Evolutionary conservation across 1,140 invertebrate genomes (phyloP).

Genomic region (Bilobella aurantiaca): DNA sequence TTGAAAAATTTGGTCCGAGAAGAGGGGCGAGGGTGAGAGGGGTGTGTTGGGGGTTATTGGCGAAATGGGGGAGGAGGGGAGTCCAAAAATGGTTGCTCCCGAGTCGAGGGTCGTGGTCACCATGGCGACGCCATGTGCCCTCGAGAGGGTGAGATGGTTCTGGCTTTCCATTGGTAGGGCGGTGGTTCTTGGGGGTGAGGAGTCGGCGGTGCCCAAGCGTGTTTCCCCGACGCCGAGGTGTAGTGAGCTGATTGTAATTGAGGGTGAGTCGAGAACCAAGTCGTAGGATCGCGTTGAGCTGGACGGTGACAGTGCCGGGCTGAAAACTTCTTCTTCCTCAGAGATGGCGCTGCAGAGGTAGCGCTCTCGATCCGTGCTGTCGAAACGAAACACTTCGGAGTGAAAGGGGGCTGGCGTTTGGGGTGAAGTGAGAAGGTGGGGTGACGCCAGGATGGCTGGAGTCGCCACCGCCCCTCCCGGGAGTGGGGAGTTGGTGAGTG

Average conservation of each 20-base stretch:
- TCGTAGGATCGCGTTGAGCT: constrained; percentile 44
- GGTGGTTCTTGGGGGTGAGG: constrained; percentile 28
- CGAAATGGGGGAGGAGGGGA: constrained; percentile 48
- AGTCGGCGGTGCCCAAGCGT: too few species aligned
- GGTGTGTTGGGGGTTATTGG: constrained; percentile 42
- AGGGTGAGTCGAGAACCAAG: constrained; percentile 45
- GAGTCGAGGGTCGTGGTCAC: constrained; percentile 28
- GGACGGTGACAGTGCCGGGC: constrained; percentile 46
- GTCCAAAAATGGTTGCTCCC: constrained; percentile 26
- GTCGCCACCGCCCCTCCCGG: background rate
- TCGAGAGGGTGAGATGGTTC: constrained; percentile 27
- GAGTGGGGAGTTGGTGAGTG: background rate
- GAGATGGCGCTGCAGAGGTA: constrained; percentile 40
- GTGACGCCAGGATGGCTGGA: background rate
- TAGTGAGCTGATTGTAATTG: constrained; percentile 49
- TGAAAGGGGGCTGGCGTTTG: constrained; percentile 13
- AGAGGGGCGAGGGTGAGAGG: constrained; percentile 42
- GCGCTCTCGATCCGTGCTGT: constrained; percentile 42
- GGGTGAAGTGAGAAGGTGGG: background rate
- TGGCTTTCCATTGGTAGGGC: constrained; percentile 36
- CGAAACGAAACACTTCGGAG: constrained; percentile 46
- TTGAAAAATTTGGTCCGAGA: constrained; percentile 39
- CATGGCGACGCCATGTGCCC: constrained; percentile 44
- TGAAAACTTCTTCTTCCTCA: constrained; percentile 50
- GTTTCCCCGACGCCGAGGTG: constrained; percentile 45